Evolutionary conservation across 2,888 invertebrate genomes (phyloP).

Genomic region (Hartigia nigra): DNA sequence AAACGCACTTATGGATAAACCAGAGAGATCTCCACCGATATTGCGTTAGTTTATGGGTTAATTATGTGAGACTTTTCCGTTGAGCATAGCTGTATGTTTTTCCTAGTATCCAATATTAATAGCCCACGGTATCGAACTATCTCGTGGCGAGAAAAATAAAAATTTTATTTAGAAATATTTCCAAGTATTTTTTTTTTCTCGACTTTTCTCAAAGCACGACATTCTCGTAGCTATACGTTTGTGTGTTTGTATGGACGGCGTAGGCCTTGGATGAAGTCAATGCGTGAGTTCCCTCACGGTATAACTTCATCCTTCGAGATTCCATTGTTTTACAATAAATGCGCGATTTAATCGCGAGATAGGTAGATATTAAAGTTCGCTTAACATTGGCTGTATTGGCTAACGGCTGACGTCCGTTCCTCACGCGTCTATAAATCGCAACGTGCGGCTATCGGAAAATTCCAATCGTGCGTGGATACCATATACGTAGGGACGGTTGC

Average conservation of each 20-base stretch:
- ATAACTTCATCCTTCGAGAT: slow-evolving; percentile 18
- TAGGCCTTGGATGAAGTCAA: not conserved
- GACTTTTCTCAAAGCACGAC: not conserved
- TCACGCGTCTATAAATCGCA: slow-evolving; percentile 47
- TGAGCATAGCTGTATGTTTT: not conserved
- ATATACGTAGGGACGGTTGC: slow-evolving; percentile 36
- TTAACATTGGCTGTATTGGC: slow-evolving; percentile 33
- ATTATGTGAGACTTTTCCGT: slow-evolving; percentile 47
- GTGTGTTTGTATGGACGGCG: not conserved
- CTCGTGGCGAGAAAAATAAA: not conserved
- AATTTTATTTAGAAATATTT: not conserved
- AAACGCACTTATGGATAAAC: slow-evolving; percentile 20
- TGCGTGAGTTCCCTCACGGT: not conserved
- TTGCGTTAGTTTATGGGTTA: slow-evolving; percentile 57
- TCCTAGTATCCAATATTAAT: not conserved
- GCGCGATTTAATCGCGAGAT: slow-evolving; percentile 38
- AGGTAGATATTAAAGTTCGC: slow-evolving; percentile 39
- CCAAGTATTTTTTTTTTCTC: not conserved
- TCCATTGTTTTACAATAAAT: slow-evolving; percentile 46
- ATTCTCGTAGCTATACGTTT: not conserved
- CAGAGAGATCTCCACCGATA: slow-evolving; percentile 31
- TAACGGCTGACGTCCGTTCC: slow-evolving; percentile 27
- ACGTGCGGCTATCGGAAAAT: slow-evolving; percentile 53
- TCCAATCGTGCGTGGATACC: slow-evolving; percentile 52
- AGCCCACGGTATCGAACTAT: not conserved